Base-by-base conservation (phyloP, 2,797 vertebrate species). In the Arrhamphus sclerolepis region DNA sequence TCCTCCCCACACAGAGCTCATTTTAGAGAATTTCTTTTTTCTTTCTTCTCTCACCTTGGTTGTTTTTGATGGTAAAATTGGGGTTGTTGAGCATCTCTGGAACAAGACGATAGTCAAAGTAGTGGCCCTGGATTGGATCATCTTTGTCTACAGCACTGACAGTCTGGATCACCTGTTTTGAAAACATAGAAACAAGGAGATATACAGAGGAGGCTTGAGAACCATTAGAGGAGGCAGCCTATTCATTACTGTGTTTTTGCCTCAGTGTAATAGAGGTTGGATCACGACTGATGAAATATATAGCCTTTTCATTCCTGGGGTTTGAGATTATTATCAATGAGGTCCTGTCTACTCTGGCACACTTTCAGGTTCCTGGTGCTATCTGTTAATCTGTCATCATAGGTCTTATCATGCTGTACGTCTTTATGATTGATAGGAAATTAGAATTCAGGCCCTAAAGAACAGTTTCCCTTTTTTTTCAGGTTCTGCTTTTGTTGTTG, bases 51-150 rank as follows among this genome's bases (percentile, higher is more conserved):
- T 93, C 92, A 98, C 97, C 95, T 92, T 94, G 93, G 75, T 99
- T 99, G 88, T 98, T 96, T 92, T 96, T 97, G 82, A 99, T 98
- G 72, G 98, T 99, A 71, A 99, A 99, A 87, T 99, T 99, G 26
- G 98, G 97, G 75, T 99, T 99, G 90, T 96, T 97, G 75, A 91
- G 91, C 94, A 97, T 96, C 91, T 99, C 97, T 0, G 95, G 95
- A 57, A 96, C 92, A 44, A 99, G 94, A 28, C 95, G 95, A 71
- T 98, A 99, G 78, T 97, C 91, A 86, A 99, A 99, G 77, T 94
- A 96, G 89, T 99, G 97, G 62, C 97, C 97, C 48, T 95, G 96
- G 87, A 95, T 93, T 19, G 97, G 97, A 77, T 98, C 97, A 42
- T 99, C 98, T 87, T 94, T 97, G 91, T 99, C 98, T 84, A 96